Evolutionary conservation across 2,797 vertebrate species (phyloP), one percentile per base, ranked within the genome.

Genomic region (Sebastes hubbsi): DNA sequence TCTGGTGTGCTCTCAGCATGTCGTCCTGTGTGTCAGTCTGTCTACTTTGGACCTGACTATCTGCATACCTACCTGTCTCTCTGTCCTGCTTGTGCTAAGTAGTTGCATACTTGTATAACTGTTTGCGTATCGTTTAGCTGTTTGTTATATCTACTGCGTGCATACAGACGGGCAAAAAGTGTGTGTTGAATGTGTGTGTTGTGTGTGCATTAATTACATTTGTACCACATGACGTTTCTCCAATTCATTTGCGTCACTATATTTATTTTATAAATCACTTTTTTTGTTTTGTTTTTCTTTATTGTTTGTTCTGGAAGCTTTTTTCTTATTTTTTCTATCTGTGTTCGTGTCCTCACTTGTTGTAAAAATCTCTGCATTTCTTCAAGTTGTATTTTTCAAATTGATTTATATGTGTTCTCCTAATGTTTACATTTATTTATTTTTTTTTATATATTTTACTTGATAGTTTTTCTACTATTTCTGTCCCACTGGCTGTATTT

Each of bases 401-500:
- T 11, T 38, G 4, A 52, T 59, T 5, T 22, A 2, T 56, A 18
- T 61, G 8, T 66, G 16, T 62, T 49, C 11, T 46, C 12, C 4
- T 34, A 55, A 18, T 72, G 9, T 79, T 60, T 54, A 66, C 2
- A 49, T 59, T 34, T 1, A 1, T 1, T 49, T 14, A 8, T 8
- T 32, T 5, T 5, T 36, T 36, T 32, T 13, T 3, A 24, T 55
- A 5, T 69, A 2, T 66, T 77, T 52, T 14, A 4, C n/a, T 18
- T 55, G 6, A 55, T 10, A 27, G 12, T 72, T 78, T 56, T 30
- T 78, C 29, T 52, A 4, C 27, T 65, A 73, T 80, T 27, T 73
- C 6, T 79, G 1, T 81, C 64, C 54, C 52, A 24, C 54, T 73
- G 69, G 27, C 75, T 69, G 5, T 27, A 42, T 88, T 81, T 90